Conservation (phyloP, 2,113 vertebrate genomes). For the Pachypanchax playfairii region DNA sequence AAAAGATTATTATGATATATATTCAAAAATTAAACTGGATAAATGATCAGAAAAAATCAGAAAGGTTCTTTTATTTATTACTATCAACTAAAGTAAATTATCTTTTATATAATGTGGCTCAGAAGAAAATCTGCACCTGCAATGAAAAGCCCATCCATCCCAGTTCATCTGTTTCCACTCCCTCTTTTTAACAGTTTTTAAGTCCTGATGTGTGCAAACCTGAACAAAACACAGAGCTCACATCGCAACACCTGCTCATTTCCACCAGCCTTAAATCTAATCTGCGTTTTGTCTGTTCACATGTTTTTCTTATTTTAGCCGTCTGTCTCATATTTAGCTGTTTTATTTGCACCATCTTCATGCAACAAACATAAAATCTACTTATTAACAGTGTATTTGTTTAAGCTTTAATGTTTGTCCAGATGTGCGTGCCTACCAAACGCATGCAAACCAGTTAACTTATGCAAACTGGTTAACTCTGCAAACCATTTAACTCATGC, state of each 20-base stretch:
- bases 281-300: conserved; percentile 59
- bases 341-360: conserved; percentile 11
- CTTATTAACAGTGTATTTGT: not conserved
- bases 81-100: not conserved
- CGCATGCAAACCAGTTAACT: not conserved
- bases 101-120: not conserved
- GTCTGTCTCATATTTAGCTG: conserved; percentile 5
- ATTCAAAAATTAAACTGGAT: not conserved
- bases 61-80: not conserved
- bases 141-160: not conserved
- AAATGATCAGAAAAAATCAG: no score
- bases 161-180: conserved; percentile 28
- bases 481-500: no score
- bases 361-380: not conserved
- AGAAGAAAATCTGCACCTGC: conserved; percentile 28
- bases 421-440: no score
- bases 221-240: conserved; percentile 36
- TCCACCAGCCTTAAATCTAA: conserved; percentile 15
- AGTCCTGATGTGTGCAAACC: conserved; percentile 9
- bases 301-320: conserved; percentile 39
- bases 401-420: conserved; percentile 4
- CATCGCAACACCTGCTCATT: conserved; percentile 12
- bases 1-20: no score
- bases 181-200: conserved; percentile 2
- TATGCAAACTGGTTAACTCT: no score